Evolutionary conservation across 2,888 invertebrate species (phyloP), one percentile per base, ranked within the genome.

Genomic region (Mechanitis messenoides): DNA sequence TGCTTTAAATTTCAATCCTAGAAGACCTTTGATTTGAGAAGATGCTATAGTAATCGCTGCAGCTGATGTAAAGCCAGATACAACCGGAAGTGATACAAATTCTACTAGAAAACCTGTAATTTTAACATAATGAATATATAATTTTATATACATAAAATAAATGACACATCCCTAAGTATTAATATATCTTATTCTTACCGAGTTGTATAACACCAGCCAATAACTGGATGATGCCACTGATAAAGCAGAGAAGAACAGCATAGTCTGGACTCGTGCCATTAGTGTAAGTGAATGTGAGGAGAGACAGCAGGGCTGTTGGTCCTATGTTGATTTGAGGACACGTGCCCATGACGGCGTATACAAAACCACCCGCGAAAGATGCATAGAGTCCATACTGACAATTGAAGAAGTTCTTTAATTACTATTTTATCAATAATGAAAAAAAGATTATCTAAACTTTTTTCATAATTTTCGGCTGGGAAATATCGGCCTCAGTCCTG

Each of bases 311-410:
- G 28, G 96, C 95, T 0, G 95, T 95, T 2, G 96, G 95, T 0
- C 89, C 89, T 11, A 88, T 85, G 80, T 92, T 93, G 67, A 94
- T 90, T 79, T 93, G 93, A 3, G 92, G 91, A 64, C 92, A 91
- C 3, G 95, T 94, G 1, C 96, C 96, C 79, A 96, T 92, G n/a
- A 95, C 66, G 28, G 93, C 92, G 84, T 96, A 96, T 20, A 95
- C 91, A 72, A 95, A 93, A 63, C 94, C 94, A 4, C 95, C 95
- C 73, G 93, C 92, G 71, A 96, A 93, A 0, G 95, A 94, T 1
- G 95, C 94, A 84, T 96, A 96, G n/a, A 96, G 87, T 1, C 96
- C 96, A 86, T 94, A 96, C 94, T 96, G 91, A 55, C 80, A 83
- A 63, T 66, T 53, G 35, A 56, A 45, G 12, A 38, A 46, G 56